These are phyloP conservation scores for Deilephila elpenor DNA, from an alignment of 2,888 invertebrate species.

Conservation along the genomic window DNA sequence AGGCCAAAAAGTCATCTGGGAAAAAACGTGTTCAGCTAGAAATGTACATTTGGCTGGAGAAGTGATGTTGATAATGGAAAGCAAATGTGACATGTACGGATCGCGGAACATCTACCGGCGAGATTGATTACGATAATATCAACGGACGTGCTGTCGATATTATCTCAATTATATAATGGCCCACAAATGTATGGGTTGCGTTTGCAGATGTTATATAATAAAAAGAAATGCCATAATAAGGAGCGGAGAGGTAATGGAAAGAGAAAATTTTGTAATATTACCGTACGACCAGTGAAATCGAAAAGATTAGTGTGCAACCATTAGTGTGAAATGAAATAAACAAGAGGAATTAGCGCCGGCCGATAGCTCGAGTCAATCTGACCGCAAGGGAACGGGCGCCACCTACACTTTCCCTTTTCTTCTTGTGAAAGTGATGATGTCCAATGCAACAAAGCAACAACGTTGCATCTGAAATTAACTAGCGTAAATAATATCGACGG, in stretches of 20 bases:
- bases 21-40: background rate
- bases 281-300: conserved; percentile 59
- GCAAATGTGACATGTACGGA: conserved; percentile 55
- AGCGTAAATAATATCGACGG: conserved; percentile 40
- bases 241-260: conserved; percentile 30
- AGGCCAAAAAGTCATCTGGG: background rate
- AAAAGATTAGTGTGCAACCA: conserved; percentile 58
- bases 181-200: conserved; percentile 38
- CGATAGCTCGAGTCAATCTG: conserved; percentile 74
- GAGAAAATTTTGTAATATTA: conserved; percentile 44
- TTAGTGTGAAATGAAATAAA: conserved; percentile 74
- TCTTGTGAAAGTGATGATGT: conserved; percentile 83
- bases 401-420: conserved; percentile 80
- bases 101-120: conserved; percentile 55
- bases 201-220: conserved; percentile 53
- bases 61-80: conserved; percentile 37
- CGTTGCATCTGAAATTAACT: conserved; percentile 68
- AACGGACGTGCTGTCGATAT: conserved; percentile 61
- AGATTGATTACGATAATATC: conserved; percentile 69
- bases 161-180: conserved; percentile 46
- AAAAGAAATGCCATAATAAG: conserved; percentile 21
- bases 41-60: conserved; percentile 31
- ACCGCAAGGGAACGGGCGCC: conserved; percentile 82
- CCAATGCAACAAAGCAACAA: conserved; percentile 71
- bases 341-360: conserved; percentile 76